A percentile compares a stretch with the other conserved stretches of the same genome.
Evolutionary conservation across 2,797 vertebrate genomes (phyloP).

Genomic region (Psittacula derbiana): DNA sequence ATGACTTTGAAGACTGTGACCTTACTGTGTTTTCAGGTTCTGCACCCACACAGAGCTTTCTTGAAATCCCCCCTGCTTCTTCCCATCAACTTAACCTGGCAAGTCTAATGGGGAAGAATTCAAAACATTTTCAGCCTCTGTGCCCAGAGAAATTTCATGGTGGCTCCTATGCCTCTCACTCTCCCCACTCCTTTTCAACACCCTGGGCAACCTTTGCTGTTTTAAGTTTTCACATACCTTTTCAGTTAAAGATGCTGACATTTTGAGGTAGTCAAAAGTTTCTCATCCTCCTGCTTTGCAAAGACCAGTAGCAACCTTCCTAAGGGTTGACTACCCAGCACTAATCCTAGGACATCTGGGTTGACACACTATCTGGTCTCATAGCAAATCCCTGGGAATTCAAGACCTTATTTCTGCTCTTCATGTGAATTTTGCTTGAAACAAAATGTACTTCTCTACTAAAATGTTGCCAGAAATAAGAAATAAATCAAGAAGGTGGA

Average conservation of each 20-base stretch:
- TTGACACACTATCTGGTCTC: background rate
- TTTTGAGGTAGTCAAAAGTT: background rate
- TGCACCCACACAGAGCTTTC: background rate
- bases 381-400: background rate
- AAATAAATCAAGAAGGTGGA: background rate
- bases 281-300: background rate
- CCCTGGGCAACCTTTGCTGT: background rate
- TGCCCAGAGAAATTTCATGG: background rate
- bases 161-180: background rate
- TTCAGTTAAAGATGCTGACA: background rate
- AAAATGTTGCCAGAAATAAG: background rate
- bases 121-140: background rate
- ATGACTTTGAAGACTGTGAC: background rate
- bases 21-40: background rate
- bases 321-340: background rate
- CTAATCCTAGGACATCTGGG: background rate
- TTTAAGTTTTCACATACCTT: background rate
- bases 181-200: background rate
- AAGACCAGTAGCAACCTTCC: background rate
- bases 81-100: background rate
- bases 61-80: conserved; percentile 16
- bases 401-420: background rate
- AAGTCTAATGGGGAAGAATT: background rate
- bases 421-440: background rate
- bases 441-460: background rate